phyloP scores from a whole-genome alignment of 2,888 invertebrate genomes.

The Parnassius smintheus region DNA sequence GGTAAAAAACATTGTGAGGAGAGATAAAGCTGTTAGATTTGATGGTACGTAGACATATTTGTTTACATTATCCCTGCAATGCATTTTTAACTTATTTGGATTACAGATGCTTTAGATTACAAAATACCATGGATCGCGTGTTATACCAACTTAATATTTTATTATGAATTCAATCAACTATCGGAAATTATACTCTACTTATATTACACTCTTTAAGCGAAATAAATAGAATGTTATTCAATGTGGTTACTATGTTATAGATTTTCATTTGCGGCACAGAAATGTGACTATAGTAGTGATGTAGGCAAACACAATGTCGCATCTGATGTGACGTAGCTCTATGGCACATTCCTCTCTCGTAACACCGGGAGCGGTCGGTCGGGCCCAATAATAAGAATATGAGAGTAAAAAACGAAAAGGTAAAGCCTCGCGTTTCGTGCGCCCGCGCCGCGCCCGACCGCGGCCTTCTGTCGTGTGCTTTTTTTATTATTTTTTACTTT shows the following conservation, averaged over 20 bases:
- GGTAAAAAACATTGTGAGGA: conserved; percentile 1
- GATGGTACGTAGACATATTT: conserved; percentile 4
- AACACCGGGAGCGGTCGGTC: conserved; percentile 77
- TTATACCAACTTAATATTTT: not conserved
- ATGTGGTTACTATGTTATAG: no score
- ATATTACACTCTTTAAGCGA: no score
- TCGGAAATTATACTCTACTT: not conserved
- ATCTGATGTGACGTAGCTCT: conserved; percentile 58
- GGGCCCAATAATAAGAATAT: conserved; percentile 77
- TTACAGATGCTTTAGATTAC: no score
- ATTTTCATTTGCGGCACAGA: no score
- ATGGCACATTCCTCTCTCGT: conserved; percentile 75
- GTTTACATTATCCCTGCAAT: not conserved
- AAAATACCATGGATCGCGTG: no score
- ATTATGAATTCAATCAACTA: not conserved
- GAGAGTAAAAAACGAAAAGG: conserved; percentile 75
- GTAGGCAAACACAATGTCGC: conserved; percentile 43
- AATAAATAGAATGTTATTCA: no score
- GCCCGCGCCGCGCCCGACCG: conserved; percentile 52
- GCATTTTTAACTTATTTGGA: no score
- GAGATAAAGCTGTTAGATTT: conserved; percentile 1
- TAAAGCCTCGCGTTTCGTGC: conserved; percentile 64
- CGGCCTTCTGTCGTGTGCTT: conserved; percentile 51
- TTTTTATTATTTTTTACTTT: conserved; percentile 36
- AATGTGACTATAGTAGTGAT: no score